These are phyloP conservation scores for Accipiter cooperii DNA, from an alignment of 2,113 vertebrate species.

Conservation along the genomic window DNA sequence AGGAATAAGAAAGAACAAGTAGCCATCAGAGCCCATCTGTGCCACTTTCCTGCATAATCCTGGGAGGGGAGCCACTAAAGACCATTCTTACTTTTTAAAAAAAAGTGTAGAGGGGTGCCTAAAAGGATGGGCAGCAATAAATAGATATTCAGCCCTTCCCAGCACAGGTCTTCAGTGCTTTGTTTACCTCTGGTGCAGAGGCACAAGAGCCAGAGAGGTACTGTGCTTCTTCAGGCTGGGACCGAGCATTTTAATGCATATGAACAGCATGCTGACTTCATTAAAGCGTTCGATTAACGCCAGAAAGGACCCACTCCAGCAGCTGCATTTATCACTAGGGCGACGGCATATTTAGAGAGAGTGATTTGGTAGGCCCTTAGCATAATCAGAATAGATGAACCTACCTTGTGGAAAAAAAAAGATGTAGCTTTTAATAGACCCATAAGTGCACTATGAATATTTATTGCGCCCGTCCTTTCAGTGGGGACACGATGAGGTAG, in stretches of 20 bases:
- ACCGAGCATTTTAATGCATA: constrained; percentile 12
- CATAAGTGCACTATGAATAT: constrained; percentile 48
- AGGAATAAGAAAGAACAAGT: neutral
- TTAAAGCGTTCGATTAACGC: constrained; percentile 49
- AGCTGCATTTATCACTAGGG: constrained; percentile 45
- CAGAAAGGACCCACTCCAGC: constrained; percentile 45
- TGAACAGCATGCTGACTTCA: constrained; percentile 43
- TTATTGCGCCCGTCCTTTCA: neutral
- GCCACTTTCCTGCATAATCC: neutral
- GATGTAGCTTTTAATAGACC: constrained; percentile 33
- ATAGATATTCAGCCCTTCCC: neutral
- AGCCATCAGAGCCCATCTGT: rapidly evolving
- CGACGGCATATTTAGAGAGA: constrained; percentile 38
- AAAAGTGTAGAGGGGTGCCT: neutral
- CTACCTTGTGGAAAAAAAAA: neutral
- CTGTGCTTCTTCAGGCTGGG: neutral
- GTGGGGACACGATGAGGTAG: neutral
- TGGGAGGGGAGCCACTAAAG: neutral
- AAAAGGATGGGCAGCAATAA: neutral
- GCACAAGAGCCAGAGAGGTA: neutral
- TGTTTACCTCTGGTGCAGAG: constrained; percentile 35
- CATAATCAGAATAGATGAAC: constrained; percentile 59
- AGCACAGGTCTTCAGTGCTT: neutral
- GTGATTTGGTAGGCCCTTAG: constrained; percentile 43
- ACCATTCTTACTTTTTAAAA: neutral